A percentile compares a stretch with the other conserved stretches of the same genome.
Conservation (phyloP, 2,888 invertebrate genomes). For the Steinernema scapterisci region DNA sequence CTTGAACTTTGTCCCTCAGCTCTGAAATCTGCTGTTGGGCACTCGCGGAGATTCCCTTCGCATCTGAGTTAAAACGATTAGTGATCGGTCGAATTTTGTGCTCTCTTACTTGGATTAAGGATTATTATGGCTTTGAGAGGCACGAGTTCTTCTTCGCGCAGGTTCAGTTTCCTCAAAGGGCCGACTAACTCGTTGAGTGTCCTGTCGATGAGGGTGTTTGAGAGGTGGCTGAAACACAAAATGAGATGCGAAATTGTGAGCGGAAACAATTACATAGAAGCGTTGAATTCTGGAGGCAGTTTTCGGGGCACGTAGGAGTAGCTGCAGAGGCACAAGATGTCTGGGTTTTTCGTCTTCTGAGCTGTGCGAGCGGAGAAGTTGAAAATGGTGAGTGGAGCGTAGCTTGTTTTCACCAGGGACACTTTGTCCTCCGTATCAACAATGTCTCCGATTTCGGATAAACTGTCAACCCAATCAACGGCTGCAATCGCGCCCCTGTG, state of each 20-base stretch:
- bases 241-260: no score
- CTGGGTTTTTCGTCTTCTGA: slow-evolving; percentile 65
- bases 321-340: slow-evolving; percentile 62
- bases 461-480: slow-evolving; percentile 65
- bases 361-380: slow-evolving; percentile 66
- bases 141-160: slow-evolving; percentile 66
- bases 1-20: slow-evolving; percentile 64
- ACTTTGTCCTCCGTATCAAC: slow-evolving; percentile 63
- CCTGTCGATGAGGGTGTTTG: slow-evolving; percentile 65
- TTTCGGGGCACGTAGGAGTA: slow-evolving; percentile 63
- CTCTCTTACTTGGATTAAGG: slow-evolving; percentile 60
- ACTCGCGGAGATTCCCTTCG: slow-evolving; percentile 61
- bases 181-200: slow-evolving; percentile 65
- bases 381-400: slow-evolving; percentile 66
- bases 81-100: not conserved
- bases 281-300: slow-evolving; percentile 64
- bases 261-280: slow-evolving; percentile 55
- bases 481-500: slow-evolving; percentile 65
- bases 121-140: slow-evolving; percentile 66
- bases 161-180: slow-evolving; percentile 60
- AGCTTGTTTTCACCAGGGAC: slow-evolving; percentile 61
- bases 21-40: slow-evolving; percentile 59
- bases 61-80: slow-evolving; percentile 45
- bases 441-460: slow-evolving; percentile 62
- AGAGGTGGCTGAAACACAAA: slow-evolving; percentile 56